phyloP scores from a whole-genome alignment of 2,113 vertebrate genomes.

The Trichechus manatus region DNA sequence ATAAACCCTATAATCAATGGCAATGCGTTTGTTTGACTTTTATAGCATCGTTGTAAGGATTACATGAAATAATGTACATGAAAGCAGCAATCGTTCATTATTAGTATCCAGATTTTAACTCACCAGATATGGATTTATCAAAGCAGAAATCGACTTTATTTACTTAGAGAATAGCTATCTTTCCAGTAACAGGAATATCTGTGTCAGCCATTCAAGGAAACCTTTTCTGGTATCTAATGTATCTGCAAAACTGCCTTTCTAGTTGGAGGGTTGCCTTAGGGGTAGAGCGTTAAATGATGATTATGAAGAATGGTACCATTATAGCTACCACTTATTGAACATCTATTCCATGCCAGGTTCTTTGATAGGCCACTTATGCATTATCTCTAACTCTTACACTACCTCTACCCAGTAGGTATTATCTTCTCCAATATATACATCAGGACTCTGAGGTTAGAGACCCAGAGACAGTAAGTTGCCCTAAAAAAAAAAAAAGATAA shows the following conservation, averaged over 20 bases:
- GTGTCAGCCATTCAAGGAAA: not conserved
- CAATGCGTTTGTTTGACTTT: too few species aligned
- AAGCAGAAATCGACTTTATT: not conserved
- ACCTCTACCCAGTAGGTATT: not conserved
- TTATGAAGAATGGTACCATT: conserved; percentile 28
- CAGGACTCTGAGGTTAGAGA: conserved; percentile 50
- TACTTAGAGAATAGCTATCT: not conserved
- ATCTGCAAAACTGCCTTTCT: conserved; percentile 38
- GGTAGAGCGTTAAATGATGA: conserved; percentile 28
- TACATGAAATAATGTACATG: conserved; percentile 29
- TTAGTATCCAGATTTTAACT: conserved; percentile 29
- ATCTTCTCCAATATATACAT: not conserved
- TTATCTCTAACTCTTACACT: conserved; percentile 36
- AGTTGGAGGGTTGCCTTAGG: conserved; percentile 35
- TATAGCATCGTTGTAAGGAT: not conserved
- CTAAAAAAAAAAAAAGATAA: conserved; percentile 42
- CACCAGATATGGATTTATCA: not conserved
- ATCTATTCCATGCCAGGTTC: conserved; percentile 5
- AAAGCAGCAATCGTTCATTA: conserved; percentile 1
- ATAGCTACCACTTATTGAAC: conserved; percentile 31
- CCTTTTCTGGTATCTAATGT: not conserved
- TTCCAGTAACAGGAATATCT: conserved; percentile 12
- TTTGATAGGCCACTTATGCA: conserved; percentile 35
- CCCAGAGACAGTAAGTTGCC: conserved; percentile 35
- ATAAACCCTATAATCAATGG: not conserved